Conservation (phyloP, 2,888 invertebrate species). For the Pyrrhosoma nymphula region DNA sequence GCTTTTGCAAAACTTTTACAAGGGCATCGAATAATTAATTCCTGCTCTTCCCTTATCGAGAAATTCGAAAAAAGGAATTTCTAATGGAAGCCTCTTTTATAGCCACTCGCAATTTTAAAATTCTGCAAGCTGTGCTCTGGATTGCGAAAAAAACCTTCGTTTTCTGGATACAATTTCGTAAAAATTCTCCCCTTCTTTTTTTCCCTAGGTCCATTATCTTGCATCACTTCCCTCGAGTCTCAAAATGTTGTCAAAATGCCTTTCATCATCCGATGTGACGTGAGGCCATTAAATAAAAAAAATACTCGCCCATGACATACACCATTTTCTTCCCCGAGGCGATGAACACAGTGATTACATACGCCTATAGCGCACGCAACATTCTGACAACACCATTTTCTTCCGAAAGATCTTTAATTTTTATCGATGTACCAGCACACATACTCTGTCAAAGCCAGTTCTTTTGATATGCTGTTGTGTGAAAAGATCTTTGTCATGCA, state of each 20-base stretch:
- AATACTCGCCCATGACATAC: not conserved
- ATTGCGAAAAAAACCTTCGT: not conserved
- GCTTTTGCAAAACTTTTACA: not conserved
- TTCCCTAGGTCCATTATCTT: not conserved
- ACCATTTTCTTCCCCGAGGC: not conserved
- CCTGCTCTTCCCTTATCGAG: conserved; percentile 14
- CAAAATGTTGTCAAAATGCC: not conserved
- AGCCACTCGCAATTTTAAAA: not conserved
- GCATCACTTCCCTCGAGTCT: not conserved
- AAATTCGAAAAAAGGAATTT: not conserved
- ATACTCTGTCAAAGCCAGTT: not conserved
- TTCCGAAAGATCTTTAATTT: not conserved
- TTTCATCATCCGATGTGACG: not conserved
- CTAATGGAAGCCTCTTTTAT: not conserved
- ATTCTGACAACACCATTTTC: not conserved
- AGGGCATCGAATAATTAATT: not conserved
- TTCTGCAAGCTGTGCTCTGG: not conserved
- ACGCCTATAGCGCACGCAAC: not conserved
- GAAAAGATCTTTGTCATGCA: not conserved
- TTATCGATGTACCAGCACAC: not conserved
- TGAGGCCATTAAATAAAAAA: not conserved
- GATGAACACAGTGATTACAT: not conserved
- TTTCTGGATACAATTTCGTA: not conserved
- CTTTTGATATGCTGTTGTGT: not conserved
- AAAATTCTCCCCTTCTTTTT: not conserved